These are phyloP conservation scores for Drosophila stalkeri DNA, from an alignment of 2,888 invertebrate species.

Conservation along the genomic window DNA sequence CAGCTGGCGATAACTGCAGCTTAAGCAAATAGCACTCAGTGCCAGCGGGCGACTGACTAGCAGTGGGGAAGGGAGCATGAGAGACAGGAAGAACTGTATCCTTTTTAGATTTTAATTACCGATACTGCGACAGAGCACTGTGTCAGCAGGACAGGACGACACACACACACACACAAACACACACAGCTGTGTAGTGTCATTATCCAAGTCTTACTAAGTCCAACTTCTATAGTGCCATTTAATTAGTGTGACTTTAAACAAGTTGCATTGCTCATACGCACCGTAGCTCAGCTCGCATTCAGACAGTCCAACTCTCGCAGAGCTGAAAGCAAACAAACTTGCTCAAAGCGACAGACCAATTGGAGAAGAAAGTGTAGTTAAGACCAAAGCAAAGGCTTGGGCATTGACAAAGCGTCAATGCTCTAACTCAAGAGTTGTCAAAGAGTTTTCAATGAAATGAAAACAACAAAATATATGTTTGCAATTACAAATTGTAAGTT, in stretches of 20 bases:
- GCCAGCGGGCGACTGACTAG: slow-evolving; percentile 14
- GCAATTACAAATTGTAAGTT: not conserved
- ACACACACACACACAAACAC: not conserved
- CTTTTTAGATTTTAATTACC: slow-evolving; percentile 82
- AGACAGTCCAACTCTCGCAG: not conserved
- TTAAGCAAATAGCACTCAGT: slow-evolving; percentile 71
- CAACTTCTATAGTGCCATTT: slow-evolving; percentile 62
- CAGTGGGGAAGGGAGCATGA: no score
- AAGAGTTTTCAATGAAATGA: not conserved
- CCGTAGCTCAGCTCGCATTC: not conserved
- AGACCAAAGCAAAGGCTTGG: not conserved
- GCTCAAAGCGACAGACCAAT: slow-evolving; percentile 39
- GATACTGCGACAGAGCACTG: slow-evolving; percentile 64
- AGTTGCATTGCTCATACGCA: slow-evolving; percentile 68
- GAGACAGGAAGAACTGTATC: slow-evolving; percentile 60
- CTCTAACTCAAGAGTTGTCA: slow-evolving; percentile 11
- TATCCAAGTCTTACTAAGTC: slow-evolving; percentile 49
- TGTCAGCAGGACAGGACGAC: slow-evolving; percentile 38
- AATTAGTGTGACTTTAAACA: slow-evolving; percentile 74
- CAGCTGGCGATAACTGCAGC: slow-evolving; percentile 57
- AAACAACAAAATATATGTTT: no score
- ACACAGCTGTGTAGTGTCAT: slow-evolving; percentile 26
- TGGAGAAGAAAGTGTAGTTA: slow-evolving; percentile 17
- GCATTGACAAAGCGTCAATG: slow-evolving; percentile 19
- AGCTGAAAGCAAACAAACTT: slow-evolving; percentile 39